These are phyloP conservation scores for Holocentrus rufus DNA, from an alignment of 2,797 vertebrate species.

Conservation along the genomic window DNA sequence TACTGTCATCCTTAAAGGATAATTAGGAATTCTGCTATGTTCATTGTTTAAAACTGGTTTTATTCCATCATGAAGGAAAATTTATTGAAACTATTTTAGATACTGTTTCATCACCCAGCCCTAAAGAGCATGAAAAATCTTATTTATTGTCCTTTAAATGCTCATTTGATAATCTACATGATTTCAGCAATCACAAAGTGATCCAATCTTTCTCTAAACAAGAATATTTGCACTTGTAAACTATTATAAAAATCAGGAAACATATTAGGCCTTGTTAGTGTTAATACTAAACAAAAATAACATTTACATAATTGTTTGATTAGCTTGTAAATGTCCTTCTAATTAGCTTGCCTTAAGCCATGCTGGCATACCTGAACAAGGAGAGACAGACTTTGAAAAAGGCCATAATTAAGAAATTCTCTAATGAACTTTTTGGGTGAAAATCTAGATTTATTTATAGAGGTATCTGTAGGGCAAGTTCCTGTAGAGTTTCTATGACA, in stretches of 20 bases:
- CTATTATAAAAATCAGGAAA: too few species aligned
- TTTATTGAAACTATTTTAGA: too few species aligned
- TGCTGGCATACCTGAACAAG: constrained; percentile 30
- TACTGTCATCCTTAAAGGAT: too few species aligned
- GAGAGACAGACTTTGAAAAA: constrained; percentile 25
- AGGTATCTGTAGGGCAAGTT: constrained; percentile 37
- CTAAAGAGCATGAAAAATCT: neutral
- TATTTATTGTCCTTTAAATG: neutral
- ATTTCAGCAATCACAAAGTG: too few species aligned
- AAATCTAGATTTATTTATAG: constrained; percentile 43
- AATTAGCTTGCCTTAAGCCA: constrained; percentile 50
- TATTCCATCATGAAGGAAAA: too few species aligned
- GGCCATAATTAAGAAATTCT: constrained; percentile 35
- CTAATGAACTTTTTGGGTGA: constrained; percentile 23
- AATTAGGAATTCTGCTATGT: too few species aligned
- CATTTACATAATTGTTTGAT: constrained; percentile 15
- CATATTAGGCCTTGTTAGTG: too few species aligned
- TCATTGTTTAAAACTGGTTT: too few species aligned
- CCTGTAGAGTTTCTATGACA: constrained; percentile 47
- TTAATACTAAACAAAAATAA: too few species aligned
- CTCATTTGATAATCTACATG: neutral
- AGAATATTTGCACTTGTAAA: too few species aligned
- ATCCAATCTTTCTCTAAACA: too few species aligned
- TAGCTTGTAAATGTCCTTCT: constrained; percentile 39
- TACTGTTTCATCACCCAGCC: too few species aligned